Percentiles rank a stretch among this genome's conserved stretches.
Conservation (phyloP, 2,888 invertebrate genomes). For the Rhagium mordax region DNA sequence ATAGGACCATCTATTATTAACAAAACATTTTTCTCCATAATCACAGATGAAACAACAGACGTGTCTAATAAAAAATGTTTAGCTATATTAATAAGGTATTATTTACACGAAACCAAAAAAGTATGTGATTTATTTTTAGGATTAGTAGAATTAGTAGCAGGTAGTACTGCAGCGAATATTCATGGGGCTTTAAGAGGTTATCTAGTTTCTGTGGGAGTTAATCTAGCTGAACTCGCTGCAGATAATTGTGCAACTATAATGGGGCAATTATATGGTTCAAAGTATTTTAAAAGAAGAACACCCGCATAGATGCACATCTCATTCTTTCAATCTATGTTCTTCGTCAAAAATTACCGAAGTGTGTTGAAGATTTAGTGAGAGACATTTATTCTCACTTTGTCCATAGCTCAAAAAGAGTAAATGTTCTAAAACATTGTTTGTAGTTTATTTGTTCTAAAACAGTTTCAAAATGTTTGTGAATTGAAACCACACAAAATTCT, state of each 20-base stretch:
- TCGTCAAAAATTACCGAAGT: slow-evolving; percentile 28
- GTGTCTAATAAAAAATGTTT: slow-evolving; percentile 44
- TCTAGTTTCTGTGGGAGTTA: slow-evolving; percentile 22
- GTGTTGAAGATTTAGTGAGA: slow-evolving; percentile 34
- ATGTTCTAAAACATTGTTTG: too few species aligned
- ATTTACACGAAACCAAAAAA: slow-evolving; percentile 19
- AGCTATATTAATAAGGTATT: slow-evolving; percentile 36
- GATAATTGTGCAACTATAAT: slow-evolving; percentile 43
- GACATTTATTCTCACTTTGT: slow-evolving; percentile 36
- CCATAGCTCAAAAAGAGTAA: slow-evolving; percentile 22
- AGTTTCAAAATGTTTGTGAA: slow-evolving; percentile 23
- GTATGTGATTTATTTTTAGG: slow-evolving; percentile 34
- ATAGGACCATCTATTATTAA: slow-evolving; percentile 16
- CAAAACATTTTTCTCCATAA: slow-evolving; percentile 38
- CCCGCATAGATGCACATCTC: slow-evolving; percentile 36
- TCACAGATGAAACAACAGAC: slow-evolving; percentile 41
- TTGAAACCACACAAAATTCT: slow-evolving; percentile 31
- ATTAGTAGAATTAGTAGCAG: slow-evolving; percentile 6
- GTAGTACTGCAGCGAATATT: slow-evolving; percentile 30
- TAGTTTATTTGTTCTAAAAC: too few species aligned
- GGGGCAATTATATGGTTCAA: slow-evolving; percentile 44
- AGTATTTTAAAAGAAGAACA: slow-evolving; percentile 32
- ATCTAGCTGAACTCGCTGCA: slow-evolving; percentile 43
- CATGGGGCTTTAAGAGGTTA: slow-evolving; percentile 26
- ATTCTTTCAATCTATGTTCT: slow-evolving; percentile 39